Conservation (phyloP, 2,113 vertebrate species). For the Trichechus manatus region DNA sequence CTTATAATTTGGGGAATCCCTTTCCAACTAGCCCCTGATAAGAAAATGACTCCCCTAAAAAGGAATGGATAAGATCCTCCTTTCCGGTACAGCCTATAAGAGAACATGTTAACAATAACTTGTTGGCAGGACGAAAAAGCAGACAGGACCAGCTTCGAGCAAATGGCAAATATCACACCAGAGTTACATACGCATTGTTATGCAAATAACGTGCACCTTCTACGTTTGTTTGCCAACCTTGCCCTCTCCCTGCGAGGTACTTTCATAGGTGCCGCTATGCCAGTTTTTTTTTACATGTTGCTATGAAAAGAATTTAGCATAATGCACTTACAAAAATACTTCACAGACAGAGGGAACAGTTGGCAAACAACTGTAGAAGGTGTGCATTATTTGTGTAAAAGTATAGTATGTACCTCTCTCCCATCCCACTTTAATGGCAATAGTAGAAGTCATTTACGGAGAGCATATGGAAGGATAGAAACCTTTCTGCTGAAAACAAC, state of each 20-base stretch:
- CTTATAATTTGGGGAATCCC: not conserved
- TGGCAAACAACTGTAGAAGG: too few species aligned
- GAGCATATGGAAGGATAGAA: not conserved
- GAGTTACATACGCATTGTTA: too few species aligned
- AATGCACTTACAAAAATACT: too few species aligned
- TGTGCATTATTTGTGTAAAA: too few species aligned
- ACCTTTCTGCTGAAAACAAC: not conserved
- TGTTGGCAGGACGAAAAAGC: not conserved
- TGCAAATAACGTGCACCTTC: too few species aligned
- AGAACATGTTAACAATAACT: not conserved
- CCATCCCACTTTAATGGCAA: not conserved
- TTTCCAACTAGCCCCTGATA: not conserved
- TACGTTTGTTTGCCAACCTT: too few species aligned
- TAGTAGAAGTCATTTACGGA: not conserved
- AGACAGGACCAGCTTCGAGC: not conserved
- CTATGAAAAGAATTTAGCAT: too few species aligned
- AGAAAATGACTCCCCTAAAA: not conserved
- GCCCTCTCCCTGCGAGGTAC: too few species aligned
- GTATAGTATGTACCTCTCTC: not conserved
- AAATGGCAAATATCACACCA: not conserved
- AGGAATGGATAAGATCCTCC: not conserved
- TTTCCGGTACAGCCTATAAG: not conserved
- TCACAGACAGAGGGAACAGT: too few species aligned
- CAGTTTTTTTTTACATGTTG: too few species aligned
- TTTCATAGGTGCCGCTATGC: too few species aligned